phyloP scores from a whole-genome alignment of 2,113 vertebrate species.

The Dipodomys ordii region DNA sequence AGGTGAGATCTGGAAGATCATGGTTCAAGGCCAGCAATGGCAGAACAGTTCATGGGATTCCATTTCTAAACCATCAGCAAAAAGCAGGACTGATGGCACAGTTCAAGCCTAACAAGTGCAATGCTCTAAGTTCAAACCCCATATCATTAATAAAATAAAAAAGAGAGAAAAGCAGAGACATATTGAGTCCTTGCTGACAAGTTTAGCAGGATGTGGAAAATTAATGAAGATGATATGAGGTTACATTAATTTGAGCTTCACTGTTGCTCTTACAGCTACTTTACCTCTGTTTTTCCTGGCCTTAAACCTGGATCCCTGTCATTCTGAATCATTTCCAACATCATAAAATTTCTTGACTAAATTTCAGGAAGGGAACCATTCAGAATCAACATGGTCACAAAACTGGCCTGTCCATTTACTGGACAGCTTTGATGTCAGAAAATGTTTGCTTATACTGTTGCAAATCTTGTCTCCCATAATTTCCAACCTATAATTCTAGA shows the following conservation, averaged over 20 bases:
- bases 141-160: no score
- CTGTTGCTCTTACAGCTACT: not conserved
- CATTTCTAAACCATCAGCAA: no score
- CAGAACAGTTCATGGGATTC: no score
- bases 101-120: no score
- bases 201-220: not conserved
- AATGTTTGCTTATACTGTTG: not conserved
- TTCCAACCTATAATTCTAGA: not conserved
- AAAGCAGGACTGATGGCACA: no score
- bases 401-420: not conserved
- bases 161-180: not conserved
- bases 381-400: not conserved
- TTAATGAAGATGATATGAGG: not conserved
- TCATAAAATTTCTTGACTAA: not conserved
- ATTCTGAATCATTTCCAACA: not conserved
- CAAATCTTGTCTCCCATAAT: not conserved
- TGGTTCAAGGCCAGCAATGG: no score
- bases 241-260: no score
- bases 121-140: no score
- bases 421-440: not conserved
- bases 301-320: not conserved
- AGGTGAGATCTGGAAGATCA: no score
- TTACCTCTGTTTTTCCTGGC: not conserved
- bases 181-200: not conserved
- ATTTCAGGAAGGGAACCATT: not conserved